A percentile compares a stretch with the other conserved stretches of the same genome.
Evolutionary conservation across 2,888 invertebrate genomes (phyloP).

Genomic region (Bruchidius siliquastri): DNA sequence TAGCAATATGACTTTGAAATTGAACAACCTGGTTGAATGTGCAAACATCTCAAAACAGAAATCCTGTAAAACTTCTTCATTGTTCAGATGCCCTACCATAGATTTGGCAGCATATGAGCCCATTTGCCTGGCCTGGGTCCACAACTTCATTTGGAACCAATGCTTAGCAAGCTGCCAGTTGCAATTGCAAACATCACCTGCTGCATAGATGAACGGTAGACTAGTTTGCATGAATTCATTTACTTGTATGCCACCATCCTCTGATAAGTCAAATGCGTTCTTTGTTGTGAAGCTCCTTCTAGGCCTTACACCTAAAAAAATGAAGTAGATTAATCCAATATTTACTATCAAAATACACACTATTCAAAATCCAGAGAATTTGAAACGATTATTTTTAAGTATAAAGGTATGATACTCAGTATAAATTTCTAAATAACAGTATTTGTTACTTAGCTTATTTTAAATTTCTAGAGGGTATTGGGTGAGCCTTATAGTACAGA

Average conservation of each 20-base stretch:
- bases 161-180: slow-evolving; percentile 71
- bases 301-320: slow-evolving; percentile 61
- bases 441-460: too few species aligned
- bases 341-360: too few species aligned
- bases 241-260: slow-evolving; percentile 81
- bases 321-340: too few species aligned
- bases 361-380: too few species aligned
- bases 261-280: slow-evolving; percentile 49
- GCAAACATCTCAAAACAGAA: slow-evolving; percentile 97
- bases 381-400: too few species aligned
- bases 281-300: slow-evolving; percentile 57
- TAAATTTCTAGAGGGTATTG: too few species aligned
- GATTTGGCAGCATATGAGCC: slow-evolving; percentile 89
- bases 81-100: slow-evolving; percentile 64
- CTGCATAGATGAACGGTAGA: slow-evolving; percentile 77
- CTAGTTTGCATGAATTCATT: slow-evolving; percentile 83
- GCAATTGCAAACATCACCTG: slow-evolving; percentile 91
- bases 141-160: slow-evolving; percentile 93
- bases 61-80: slow-evolving; percentile 72
- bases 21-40: slow-evolving; percentile 93
- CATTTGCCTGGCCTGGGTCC: slow-evolving; percentile 99
- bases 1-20: slow-evolving; percentile 84
- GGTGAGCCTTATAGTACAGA: too few species aligned
- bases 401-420: too few species aligned
- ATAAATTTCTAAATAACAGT: too few species aligned